These are phyloP conservation scores for Lithophane semibrunnea DNA, from an alignment of 2,888 invertebrate species.

Conservation along the genomic window DNA sequence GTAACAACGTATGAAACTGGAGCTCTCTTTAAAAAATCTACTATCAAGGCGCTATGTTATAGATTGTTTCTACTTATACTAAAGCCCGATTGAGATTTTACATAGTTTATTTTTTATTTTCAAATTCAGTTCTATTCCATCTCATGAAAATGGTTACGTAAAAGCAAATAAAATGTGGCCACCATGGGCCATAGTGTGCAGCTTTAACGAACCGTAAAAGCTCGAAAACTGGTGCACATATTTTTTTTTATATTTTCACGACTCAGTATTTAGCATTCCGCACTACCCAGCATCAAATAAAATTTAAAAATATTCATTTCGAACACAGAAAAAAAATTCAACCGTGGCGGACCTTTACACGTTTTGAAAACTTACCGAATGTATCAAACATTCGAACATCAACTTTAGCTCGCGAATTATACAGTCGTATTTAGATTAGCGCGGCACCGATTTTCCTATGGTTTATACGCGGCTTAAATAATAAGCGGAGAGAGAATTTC, in stretches of 20 bases:
- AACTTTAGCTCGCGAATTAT: constrained; percentile 64
- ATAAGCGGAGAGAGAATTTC: constrained; percentile 65
- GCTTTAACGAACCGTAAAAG: constrained; percentile 12
- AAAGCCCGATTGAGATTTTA: too few relatives aligned
- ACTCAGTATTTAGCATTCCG: constrained; percentile 52
- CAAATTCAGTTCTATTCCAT: not conserved
- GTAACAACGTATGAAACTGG: not conserved
- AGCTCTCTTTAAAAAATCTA: not conserved
- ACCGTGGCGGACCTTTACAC: constrained; percentile 67
- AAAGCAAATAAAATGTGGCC: not conserved
- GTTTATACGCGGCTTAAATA: constrained; percentile 69
- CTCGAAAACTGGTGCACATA: constrained; percentile 25
- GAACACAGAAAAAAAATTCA: constrained; percentile 69
- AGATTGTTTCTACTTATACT: too few relatives aligned
- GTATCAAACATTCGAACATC: constrained; percentile 67
- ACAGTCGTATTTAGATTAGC: constrained; percentile 75
- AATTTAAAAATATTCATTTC: constrained; percentile 77
- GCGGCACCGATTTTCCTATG: constrained; percentile 70
- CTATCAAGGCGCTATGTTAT: not conserved
- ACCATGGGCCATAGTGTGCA: constrained; percentile 4
- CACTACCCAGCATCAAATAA: constrained; percentile 69
- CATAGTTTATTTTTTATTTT: too few relatives aligned
- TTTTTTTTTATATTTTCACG: constrained; percentile 44
- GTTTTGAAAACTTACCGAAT: constrained; percentile 73
- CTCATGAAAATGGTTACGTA: not conserved